Conservation (phyloP, 2,888 invertebrate genomes). For the Eupithecia vulgata region DNA sequence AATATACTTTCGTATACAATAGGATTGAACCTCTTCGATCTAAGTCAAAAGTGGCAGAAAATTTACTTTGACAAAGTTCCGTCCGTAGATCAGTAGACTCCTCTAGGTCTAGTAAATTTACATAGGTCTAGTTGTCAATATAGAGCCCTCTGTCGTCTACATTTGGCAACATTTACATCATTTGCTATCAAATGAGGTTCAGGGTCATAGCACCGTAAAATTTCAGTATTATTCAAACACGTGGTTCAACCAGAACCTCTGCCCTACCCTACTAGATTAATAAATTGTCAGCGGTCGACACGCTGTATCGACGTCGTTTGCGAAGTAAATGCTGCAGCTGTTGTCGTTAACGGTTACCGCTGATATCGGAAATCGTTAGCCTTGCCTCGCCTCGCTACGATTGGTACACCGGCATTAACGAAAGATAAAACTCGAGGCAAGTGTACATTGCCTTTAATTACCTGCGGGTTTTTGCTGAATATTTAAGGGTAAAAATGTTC, state of each 20-base stretch:
- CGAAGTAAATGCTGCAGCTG: slow-evolving; percentile 52
- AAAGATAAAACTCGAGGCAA: slow-evolving; percentile 51
- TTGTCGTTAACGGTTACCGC: slow-evolving; percentile 53
- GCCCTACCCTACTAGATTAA: not conserved
- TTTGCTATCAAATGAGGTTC: too few relatives aligned
- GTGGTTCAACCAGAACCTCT: not conserved
- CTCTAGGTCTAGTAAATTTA: too few relatives aligned
- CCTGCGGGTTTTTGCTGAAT: slow-evolving; percentile 33
- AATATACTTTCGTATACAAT: too few relatives aligned
- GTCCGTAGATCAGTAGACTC: too few relatives aligned
- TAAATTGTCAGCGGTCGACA: slow-evolving; percentile 8
- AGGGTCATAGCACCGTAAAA: too few relatives aligned
- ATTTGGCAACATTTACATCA: too few relatives aligned
- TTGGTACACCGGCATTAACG: slow-evolving; percentile 59
- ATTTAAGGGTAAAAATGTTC: slow-evolving; percentile 23
- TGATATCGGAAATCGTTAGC: slow-evolving; percentile 75
- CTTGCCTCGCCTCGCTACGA: slow-evolving; percentile 66
- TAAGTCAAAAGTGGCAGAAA: too few relatives aligned
- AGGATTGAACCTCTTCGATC: too few relatives aligned
- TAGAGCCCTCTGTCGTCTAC: too few relatives aligned
- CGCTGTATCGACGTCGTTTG: slow-evolving; percentile 62
- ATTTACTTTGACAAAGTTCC: too few relatives aligned
- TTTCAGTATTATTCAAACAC: not conserved
- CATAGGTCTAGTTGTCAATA: too few relatives aligned
- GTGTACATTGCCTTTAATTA: slow-evolving; percentile 43